phyloP scores from a whole-genome alignment of 2,888 invertebrate species.

The Esperia sulphurella region DNA sequence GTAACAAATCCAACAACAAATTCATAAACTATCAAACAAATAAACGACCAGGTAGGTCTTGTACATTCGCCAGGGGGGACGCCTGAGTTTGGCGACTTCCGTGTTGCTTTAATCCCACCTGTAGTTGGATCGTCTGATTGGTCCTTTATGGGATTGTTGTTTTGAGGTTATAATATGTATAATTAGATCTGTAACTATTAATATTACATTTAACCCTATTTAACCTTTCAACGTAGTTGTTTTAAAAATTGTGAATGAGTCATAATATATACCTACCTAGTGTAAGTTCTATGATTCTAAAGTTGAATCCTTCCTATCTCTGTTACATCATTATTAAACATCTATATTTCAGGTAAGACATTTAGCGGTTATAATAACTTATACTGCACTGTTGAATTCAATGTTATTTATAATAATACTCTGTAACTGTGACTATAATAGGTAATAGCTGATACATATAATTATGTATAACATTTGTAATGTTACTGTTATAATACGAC shows the following conservation, averaged over 20 bases:
- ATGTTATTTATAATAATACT: constrained; percentile 34
- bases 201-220: constrained; percentile 27
- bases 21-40: too few species aligned
- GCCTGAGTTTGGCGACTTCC: too few species aligned
- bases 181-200: constrained; percentile 5
- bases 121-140: too few species aligned
- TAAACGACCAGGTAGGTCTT: too few species aligned
- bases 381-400: constrained; percentile 38
- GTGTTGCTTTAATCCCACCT: too few species aligned
- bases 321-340: constrained; percentile 35
- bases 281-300: constrained; percentile 59
- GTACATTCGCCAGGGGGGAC: too few species aligned
- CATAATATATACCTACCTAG: constrained; percentile 44
- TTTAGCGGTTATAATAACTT: constrained; percentile 16
- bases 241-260: constrained; percentile 44
- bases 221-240: constrained; percentile 54
- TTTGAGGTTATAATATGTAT: neutral
- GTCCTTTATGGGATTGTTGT: neutral
- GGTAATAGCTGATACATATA: neutral
- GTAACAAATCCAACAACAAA: too few species aligned
- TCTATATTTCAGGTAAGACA: constrained; percentile 44
- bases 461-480: neutral
- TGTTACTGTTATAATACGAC: too few species aligned
- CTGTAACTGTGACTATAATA: constrained; percentile 21
- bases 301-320: constrained; percentile 60